Evolutionary conservation across 2,797 vertebrate species (phyloP).

Genomic region (Rallus crepitans): DNA sequence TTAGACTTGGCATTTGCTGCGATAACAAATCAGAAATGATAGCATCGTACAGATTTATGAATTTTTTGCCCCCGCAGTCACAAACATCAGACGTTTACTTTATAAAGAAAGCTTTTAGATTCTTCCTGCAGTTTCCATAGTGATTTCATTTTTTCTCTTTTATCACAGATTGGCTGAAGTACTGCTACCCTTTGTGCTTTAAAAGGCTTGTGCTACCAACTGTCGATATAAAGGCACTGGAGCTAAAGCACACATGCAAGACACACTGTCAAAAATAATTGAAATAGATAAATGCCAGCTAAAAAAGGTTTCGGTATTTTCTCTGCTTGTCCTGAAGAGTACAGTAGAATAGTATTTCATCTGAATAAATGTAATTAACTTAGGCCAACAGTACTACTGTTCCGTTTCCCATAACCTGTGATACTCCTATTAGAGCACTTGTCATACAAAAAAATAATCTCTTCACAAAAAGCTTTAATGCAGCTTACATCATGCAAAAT

Average conservation of each 20-base stretch:
- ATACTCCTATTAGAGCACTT: constrained; percentile 64
- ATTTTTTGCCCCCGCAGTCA: constrained; percentile 82
- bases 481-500: constrained; percentile 54
- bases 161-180: constrained; percentile 86
- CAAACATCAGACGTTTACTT: constrained; percentile 87
- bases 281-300: constrained; percentile 69
- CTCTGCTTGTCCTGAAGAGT: constrained; percentile 51
- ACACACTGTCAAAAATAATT: constrained; percentile 77
- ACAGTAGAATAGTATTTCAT: constrained; percentile 62
- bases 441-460: constrained; percentile 61
- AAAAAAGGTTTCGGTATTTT: constrained; percentile 48
- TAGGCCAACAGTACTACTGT: constrained; percentile 50
- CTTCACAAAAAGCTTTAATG: constrained; percentile 70
- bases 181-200: constrained; percentile 82
- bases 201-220: constrained; percentile 83
- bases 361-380: constrained; percentile 75
- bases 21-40: constrained; percentile 85
- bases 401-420: constrained; percentile 50
- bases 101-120: constrained; percentile 87
- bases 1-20: constrained; percentile 79
- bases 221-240: constrained; percentile 79
- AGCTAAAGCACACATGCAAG: constrained; percentile 73
- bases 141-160: constrained; percentile 85
- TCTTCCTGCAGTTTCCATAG: constrained; percentile 88
- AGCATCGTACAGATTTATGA: constrained; percentile 84